These are phyloP conservation scores for Archips crataeganus DNA, from an alignment of 2,888 invertebrate genomes.

Conservation along the genomic window DNA sequence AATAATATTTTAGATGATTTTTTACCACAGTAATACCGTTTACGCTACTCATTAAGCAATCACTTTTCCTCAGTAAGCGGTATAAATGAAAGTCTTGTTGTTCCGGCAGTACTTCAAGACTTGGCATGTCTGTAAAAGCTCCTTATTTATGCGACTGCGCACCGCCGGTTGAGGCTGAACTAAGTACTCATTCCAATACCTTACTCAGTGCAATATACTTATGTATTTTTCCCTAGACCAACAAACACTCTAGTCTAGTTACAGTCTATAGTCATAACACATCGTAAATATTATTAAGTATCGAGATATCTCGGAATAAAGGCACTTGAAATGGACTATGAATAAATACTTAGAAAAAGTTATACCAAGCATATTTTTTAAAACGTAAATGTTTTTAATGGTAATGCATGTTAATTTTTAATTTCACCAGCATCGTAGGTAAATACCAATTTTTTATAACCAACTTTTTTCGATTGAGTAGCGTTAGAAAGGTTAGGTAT, in stretches of 20 bases:
- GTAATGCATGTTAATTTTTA: too few relatives aligned
- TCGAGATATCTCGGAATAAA: neutral
- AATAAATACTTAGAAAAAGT: too few relatives aligned
- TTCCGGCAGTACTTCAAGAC: conserved; percentile 1
- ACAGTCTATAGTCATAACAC: neutral
- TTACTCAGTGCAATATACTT: neutral
- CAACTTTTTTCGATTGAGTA: neutral
- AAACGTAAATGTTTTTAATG: too few relatives aligned
- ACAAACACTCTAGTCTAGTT: neutral
- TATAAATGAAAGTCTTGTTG: conserved; percentile 1
- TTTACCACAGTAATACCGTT: neutral
- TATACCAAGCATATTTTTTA: too few relatives aligned
- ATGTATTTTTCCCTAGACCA: neutral
- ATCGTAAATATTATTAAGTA: neutral
- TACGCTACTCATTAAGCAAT: neutral
- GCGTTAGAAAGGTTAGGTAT: neutral
- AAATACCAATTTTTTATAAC: too few relatives aligned
- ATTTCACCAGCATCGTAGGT: too few relatives aligned
- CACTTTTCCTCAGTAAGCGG: neutral
- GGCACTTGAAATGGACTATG: neutral
- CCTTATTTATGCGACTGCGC: conserved; percentile 17
- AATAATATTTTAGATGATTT: neutral
- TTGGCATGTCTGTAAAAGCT: neutral
- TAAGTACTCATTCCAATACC: neutral
- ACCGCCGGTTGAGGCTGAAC: conserved; percentile 2